Base-by-base conservation (phyloP, 2,888 invertebrate genomes). In the Hipparchia sbordonii region DNA sequence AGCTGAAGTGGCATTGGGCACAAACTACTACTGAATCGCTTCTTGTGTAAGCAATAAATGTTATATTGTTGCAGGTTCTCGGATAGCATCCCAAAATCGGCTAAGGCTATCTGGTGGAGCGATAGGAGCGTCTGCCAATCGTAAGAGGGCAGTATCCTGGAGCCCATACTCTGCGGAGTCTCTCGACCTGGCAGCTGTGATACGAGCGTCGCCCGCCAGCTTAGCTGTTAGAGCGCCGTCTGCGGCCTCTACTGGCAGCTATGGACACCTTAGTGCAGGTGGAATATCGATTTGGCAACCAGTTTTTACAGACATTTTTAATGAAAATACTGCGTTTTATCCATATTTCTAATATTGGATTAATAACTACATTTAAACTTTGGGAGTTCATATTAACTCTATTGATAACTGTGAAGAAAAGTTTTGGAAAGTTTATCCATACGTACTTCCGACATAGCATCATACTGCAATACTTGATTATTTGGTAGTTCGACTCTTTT, bases 201-300 rank as follows among this genome's bases (percentile, higher is more conserved):
- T 99, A 80, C 95, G 99, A 74, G 98, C 98, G 81, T 98, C 98
- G 6, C 99, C 99, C 6, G 98, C 98, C 81, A 98, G 98, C 45
- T 92, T 99, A 79, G 97, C 98, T 23, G 98, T 98, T 0, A 94
- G 98, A 77, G 97, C 97, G 75, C 97, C 97, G 13, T 97, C 97
- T 51, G 97, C 98, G 6, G 92, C 93, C 0, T 93, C 93, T 9
- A 98, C 98, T 82, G 99, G 99, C 63, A 98, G 98, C 76, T 99
- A 99, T 94, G 99, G 99, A 33, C 99, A 99, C 93, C 95, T 99
- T 77, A 98, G 98, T 78, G 98, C 98, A 80, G 98, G 97, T 97
- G 57, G 57, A 23, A 57, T 57, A 57, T 0, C n/a, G 13, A 5
- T 56, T 56, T 56, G 5, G 7, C 56, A 7, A 56, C 13, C 56